Evolutionary conservation across 2,888 invertebrate species (phyloP).

Genomic region (Erebia epiphron): DNA sequence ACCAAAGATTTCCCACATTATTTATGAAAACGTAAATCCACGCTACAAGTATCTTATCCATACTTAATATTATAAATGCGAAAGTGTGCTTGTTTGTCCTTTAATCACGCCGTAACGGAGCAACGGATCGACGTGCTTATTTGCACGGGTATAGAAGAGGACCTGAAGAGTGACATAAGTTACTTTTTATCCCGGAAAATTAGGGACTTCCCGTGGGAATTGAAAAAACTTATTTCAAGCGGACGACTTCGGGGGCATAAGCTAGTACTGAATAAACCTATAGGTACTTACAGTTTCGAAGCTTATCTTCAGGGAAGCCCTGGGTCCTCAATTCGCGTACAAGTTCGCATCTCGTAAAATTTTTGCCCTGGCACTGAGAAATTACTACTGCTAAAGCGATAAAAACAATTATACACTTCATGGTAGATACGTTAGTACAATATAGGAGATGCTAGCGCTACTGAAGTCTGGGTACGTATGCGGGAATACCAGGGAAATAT

Average conservation of each 20-base stretch:
- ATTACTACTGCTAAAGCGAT: constrained; percentile 32
- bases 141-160: too few species aligned
- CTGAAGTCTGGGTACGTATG: constrained; percentile 18
- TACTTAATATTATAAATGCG: too few species aligned
- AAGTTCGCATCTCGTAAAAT: constrained; percentile 55
- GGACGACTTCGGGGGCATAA: background rate
- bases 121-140: too few species aligned
- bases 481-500: constrained; percentile 5
- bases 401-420: constrained; percentile 36
- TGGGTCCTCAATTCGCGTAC: constrained; percentile 55
- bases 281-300: constrained; percentile 62
- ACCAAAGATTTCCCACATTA: too few species aligned
- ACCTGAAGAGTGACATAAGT: too few species aligned
- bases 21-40: too few species aligned
- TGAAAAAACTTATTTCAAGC: too few species aligned
- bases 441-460: background rate
- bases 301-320: constrained; percentile 57
- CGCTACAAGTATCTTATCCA: too few species aligned
- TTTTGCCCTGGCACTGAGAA: constrained; percentile 47
- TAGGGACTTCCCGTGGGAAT: too few species aligned
- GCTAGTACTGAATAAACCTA: background rate
- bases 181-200: too few species aligned
- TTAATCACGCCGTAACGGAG: too few species aligned
- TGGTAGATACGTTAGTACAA: constrained; percentile 9
- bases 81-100: too few species aligned